Base-by-base conservation (phyloP, 1,140 invertebrate species). In the Cyrtorhinus lividipennis region DNA sequence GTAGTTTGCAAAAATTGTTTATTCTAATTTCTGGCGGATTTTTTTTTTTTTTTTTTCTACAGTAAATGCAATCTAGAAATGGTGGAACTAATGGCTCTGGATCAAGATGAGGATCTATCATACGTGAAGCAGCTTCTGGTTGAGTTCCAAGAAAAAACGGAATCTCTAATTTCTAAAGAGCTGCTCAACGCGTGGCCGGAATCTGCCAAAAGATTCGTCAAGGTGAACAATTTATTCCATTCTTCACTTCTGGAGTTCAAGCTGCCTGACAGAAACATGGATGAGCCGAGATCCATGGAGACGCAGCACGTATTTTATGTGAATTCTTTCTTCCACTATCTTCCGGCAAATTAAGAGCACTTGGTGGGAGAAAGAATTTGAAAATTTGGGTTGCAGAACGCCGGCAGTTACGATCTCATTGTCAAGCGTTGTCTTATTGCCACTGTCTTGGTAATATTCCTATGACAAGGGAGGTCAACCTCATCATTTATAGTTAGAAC, bases 61-160 rank as follows among this genome's bases (percentile, higher is more conserved):
- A 77, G 82, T 62, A 92, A 91, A 73, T 96, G 93, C 67, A 98
- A 98, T 74, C 79, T 77, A 8, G 90, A 93, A 76, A 92, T 87
- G 78, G 92, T 98, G 3, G 90, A 95, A 70, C 71, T 97, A 1
- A 76, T 94, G 59, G 84, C 87, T 2, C 70, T 98, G 8, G 85
- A 89, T 64, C 73, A 83, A 13, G 71, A 81, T 23, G 84, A 94
- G 38, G 96, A 99, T 75, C 73, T 95, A 8, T 74, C 81, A 0
- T 81, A 86, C 68, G 86, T 99, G 0, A 82, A 89, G 67, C 73
- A 81, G 27, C 75, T 96, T 8, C 74, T 99, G 2, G 74, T 81
- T 67, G 92, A 98, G 72, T 99, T 99, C 72, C 77, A 86, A 26
- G 78, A 88, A 25, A 88, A 92, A 71, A 99, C 96, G 23, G 92